Base-by-base conservation (phyloP, 1,140 invertebrate genomes). In the Macrocentrus cingulum region DNA sequence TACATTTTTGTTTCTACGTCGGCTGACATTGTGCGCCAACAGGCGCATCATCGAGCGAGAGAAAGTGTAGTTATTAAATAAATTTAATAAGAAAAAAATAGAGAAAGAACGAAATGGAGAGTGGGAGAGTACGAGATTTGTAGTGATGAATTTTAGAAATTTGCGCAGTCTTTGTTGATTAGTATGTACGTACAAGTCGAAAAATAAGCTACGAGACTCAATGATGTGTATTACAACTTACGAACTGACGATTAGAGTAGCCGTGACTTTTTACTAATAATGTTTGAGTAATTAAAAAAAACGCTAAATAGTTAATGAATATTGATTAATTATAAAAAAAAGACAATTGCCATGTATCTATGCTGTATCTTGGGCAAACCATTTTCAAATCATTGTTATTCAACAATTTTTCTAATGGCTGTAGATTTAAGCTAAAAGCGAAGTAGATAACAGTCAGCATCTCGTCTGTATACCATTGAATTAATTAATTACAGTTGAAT, bases 231-330 rank as follows among this genome's bases (percentile, higher is more conserved):
- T 39, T 39, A 15, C 8, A 37, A 54, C 16, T 46, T 23, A 50
- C 20, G 46, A 59, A 59, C 51, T 49, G 57, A 54, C 37, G 45
- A 41, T 48, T 53, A 44, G 36, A 58, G 54, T 62, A 62, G 41
- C 50, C 19, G 45, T 58, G 25, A 62, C 55, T 58, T 62, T 62
- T 62, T 62, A 62, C 59, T 53, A 56, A 61, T 55, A 32, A 45
- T 55, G 19, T n/a, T 37, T 13, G 37, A 44, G 13, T 13, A 16
- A 53, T 20, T 5, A 19, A 18, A 6, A 51, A 44, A 13, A 46
- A 49, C 16, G n/a, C 25, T 16, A 57, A 57, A 48, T 34, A 25
- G 48, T 32, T 32, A 18, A n/a, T n/a, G n/a, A 32, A 36, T 15
- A 36, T 46, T 15, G 50, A 49, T 37, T 22, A 34, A 42, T 6